Evolutionary conservation across 2,888 invertebrate species (phyloP), one percentile per base, ranked within the genome.

Genomic region (Luperina nickerlii): DNA sequence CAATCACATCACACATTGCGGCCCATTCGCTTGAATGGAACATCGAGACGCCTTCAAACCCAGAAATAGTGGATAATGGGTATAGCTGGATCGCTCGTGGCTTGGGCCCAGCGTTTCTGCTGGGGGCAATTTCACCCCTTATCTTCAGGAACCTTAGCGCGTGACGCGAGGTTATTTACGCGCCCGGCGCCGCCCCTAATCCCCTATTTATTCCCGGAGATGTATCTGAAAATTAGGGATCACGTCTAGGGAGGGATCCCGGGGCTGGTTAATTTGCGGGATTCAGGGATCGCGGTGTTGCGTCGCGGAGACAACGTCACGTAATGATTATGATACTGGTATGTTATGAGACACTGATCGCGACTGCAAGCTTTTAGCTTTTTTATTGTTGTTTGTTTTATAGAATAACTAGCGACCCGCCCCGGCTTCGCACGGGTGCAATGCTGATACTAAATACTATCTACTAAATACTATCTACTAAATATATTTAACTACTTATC

Each of bases 221-320:
- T 96, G 96, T 96, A 96, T 97, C 96, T 96, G 96, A 96, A 96
- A 97, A 97, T 96, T 96, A 96, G 96, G 96, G 96, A 96, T 97
- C 96, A 96, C 95, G 93, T 93, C 94, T 92, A 89, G 93, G 93
- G 92, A 92, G 84, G 78, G 74, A 75, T 91, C 92, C 90, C 89
- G 79, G 89, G 88, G 89, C 88, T 91, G 95, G 95, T 95, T 96
- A 96, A 96, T 96, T 96, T 96, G 95, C 94, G 93, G 94, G 92
- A 92, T 92, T 88, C 91, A 88, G 89, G 87, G 85, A 84, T 86
- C 85, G 83, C 87, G 90, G 87, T 86, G 69, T 84, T 81, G 81
- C 78, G 74, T 57, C 81, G 66, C 78, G 74, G 80, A 82, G 72
- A 81, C 86, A 89, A 74, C 80, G 66, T 68, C 78, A 51, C 42